These are phyloP conservation scores for Lasaia peninsularis DNA, from an alignment of 1,140 invertebrate genomes.

Conservation along the genomic window DNA sequence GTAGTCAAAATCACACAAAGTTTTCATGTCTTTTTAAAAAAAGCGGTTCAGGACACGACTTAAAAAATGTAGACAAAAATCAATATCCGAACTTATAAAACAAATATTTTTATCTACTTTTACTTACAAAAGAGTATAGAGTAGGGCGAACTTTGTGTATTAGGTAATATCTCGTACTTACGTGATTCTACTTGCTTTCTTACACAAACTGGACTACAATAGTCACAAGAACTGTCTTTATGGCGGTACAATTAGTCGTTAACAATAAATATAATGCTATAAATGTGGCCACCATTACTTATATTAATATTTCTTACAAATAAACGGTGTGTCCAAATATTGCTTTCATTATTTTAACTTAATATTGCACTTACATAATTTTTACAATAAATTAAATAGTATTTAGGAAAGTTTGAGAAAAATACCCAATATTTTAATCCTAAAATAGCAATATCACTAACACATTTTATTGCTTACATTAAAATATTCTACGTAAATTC, in stretches of 20 bases:
- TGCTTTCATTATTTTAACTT: constrained; percentile 56
- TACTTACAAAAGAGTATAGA: too few relatives aligned
- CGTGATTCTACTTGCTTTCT: too few relatives aligned
- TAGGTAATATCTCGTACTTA: too few relatives aligned
- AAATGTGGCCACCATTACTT: constrained; percentile 9
- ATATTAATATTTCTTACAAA: constrained; percentile 25
- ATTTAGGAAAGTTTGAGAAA: constrained; percentile 16
- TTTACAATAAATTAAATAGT: constrained; percentile 23
- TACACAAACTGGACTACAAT: too few relatives aligned
- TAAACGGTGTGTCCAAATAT: constrained; percentile 62
- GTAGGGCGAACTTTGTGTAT: too few relatives aligned
- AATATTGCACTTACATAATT: constrained; percentile 57
- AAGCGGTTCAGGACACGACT: too few relatives aligned
- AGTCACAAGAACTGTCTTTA: too few relatives aligned
- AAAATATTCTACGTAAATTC: constrained; percentile 55
- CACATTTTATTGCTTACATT: constrained; percentile 67
- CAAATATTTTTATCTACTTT: too few relatives aligned
- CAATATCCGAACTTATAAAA: too few relatives aligned
- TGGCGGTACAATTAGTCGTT: too few relatives aligned
- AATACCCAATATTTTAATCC: constrained; percentile 20
- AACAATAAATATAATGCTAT: not conserved
- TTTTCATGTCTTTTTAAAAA: not conserved
- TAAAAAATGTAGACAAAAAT: too few relatives aligned
- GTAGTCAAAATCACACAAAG: not conserved
- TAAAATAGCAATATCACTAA: constrained; percentile 67